Evolutionary conservation across 2,113 vertebrate species (phyloP).

Genomic region (Muntiacus reevesi): DNA sequence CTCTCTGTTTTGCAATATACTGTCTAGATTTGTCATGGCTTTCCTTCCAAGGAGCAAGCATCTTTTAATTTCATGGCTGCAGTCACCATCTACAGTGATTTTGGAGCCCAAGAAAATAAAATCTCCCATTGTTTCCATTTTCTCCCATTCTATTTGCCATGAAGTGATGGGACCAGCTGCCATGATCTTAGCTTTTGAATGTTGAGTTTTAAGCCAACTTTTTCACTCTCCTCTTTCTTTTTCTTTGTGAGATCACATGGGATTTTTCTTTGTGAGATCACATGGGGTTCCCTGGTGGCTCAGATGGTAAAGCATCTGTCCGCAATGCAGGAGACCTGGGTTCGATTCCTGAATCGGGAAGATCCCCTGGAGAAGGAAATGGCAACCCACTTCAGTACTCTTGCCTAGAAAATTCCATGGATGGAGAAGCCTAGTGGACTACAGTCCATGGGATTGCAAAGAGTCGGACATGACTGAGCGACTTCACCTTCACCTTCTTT

Average conservation of each 20-base stretch:
- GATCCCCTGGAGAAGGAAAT: background rate
- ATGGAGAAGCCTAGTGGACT: background rate
- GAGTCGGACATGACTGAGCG: background rate
- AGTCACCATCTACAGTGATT: background rate
- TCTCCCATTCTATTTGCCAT: background rate
- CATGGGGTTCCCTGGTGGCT: background rate
- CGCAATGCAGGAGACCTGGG: fast-evolving
- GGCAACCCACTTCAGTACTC: background rate
- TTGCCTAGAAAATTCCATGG: background rate
- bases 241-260: background rate
- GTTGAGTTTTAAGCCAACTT: background rate
- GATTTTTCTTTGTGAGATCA: background rate
- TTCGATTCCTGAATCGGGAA: background rate
- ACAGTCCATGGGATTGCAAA: background rate
- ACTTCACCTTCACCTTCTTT: background rate
- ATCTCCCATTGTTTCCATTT: background rate
- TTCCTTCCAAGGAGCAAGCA: background rate
- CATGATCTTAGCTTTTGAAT: background rate
- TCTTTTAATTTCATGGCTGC: background rate
- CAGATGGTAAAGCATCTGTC: background rate
- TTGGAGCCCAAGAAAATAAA: background rate
- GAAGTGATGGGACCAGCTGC: background rate
- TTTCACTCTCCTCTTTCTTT: background rate
- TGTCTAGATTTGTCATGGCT: background rate
- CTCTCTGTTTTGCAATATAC: background rate